A percentile compares a stretch with the other conserved stretches of the same genome.
Evolutionary conservation across 2,113 vertebrate species (phyloP).

Genomic region (Hylia prasina): DNA sequence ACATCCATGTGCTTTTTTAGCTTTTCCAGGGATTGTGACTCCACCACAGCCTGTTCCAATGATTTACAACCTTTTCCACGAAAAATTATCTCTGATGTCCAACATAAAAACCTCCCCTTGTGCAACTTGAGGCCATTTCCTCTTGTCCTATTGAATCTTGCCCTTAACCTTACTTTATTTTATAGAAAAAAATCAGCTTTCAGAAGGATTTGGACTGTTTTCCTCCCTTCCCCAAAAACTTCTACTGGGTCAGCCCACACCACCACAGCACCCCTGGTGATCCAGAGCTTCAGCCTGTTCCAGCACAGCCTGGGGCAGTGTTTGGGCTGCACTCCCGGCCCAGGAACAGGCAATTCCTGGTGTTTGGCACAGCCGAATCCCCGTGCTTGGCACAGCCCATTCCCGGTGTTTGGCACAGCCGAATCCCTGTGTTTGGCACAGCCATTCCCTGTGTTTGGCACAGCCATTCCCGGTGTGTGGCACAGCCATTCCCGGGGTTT

Average conservation of each 20-base stretch:
- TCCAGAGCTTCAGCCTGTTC: neutral
- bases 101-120: no score
- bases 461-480: no score
- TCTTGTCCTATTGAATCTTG: neutral
- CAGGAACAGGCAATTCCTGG: neutral
- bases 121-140: neutral
- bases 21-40: neutral
- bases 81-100: neutral
- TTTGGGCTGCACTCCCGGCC: neutral
- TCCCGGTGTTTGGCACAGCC: neutral
- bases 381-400: neutral
- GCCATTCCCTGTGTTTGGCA: neutral
- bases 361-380: neutral
- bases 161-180: neutral
- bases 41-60: neutral
- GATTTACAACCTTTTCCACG: neutral
- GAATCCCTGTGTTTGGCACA: neutral
- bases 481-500: rapidly evolving
- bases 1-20: neutral
- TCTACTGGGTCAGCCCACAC: neutral
- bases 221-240: neutral
- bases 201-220: neutral
- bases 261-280: neutral
- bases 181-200: neutral
- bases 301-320: neutral